These are phyloP conservation scores for Chaenogobius annularis DNA, from an alignment of 2,113 vertebrate genomes.

Conservation along the genomic window DNA sequence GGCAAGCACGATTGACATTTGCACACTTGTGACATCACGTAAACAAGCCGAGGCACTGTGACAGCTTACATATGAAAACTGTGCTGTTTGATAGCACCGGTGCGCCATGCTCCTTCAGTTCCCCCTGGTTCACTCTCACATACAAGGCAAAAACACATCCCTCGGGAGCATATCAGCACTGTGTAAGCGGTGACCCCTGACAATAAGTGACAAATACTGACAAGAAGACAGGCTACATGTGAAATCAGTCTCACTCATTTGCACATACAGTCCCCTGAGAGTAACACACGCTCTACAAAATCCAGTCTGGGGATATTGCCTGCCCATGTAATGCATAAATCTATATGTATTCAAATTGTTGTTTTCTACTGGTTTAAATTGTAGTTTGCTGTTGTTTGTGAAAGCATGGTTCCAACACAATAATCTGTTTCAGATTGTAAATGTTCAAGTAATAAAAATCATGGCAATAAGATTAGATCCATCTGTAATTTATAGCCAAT, in stretches of 20 bases:
- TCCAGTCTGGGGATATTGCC: slow-evolving; percentile 24
- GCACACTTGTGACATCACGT: slow-evolving; percentile 5
- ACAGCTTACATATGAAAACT: slow-evolving; percentile 37
- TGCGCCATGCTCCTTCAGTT: slow-evolving; percentile 33
- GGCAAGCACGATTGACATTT: background rate
- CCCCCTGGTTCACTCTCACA: slow-evolving; percentile 44
- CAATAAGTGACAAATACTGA: slow-evolving; percentile 72
- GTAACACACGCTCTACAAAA: slow-evolving; percentile 34
- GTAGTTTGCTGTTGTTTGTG: background rate
- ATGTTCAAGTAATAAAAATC: background rate
- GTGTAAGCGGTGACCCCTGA: slow-evolving; percentile 70
- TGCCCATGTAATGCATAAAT: background rate
- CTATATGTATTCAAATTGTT: background rate
- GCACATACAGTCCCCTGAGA: slow-evolving; percentile 60
- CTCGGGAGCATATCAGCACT: slow-evolving; percentile 56
- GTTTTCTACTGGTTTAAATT: background rate
- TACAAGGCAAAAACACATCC: slow-evolving; percentile 52
- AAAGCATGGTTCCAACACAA: background rate
- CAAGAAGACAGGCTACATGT: slow-evolving; percentile 68
- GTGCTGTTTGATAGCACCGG: slow-evolving; percentile 46
- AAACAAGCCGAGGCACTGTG: slow-evolving; percentile 33
- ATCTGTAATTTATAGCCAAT: slow-evolving; percentile 15
- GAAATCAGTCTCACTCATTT: slow-evolving; percentile 71
- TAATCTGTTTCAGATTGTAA: background rate
- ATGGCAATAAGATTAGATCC: slow-evolving; percentile 6